A percentile compares a stretch with the other conserved stretches of the same genome.
These are phyloP conservation scores for Rhagologus leucostigma DNA, from an alignment of 2,113 vertebrate genomes.

Conservation along the genomic window DNA sequence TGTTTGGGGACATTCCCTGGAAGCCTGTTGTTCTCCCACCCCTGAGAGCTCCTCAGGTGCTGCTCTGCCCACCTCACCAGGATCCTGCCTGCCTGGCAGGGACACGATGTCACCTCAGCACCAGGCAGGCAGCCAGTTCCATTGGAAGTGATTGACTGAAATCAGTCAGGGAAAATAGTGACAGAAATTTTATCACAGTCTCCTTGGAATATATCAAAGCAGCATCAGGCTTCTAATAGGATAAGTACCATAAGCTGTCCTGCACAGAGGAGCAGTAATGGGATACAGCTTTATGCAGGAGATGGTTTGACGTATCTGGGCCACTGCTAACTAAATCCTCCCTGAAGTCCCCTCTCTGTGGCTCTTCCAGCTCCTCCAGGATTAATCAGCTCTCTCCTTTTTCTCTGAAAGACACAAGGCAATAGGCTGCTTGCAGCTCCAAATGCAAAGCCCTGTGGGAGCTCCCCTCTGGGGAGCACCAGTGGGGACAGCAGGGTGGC, in stretches of 20 bases:
- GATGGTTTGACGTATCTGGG: slow-evolving; percentile 10
- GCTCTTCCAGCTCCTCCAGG: neutral
- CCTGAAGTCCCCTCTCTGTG: neutral
- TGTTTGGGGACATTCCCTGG: neutral
- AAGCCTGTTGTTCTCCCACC: neutral
- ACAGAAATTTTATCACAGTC: neutral
- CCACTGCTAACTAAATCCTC: neutral
- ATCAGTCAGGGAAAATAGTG: neutral
- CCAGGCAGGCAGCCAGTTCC: neutral
- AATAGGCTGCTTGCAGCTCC: neutral
- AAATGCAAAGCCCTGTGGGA: fast-evolving
- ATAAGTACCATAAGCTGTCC: neutral
- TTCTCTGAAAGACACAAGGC: neutral
- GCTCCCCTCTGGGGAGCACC: neutral
- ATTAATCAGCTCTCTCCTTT: neutral
- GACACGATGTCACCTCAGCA: neutral
- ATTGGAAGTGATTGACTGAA: neutral
- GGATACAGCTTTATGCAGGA: neutral
- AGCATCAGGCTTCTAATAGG: neutral
- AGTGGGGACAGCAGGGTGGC: neutral
- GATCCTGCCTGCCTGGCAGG: neutral
- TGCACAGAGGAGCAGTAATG: neutral
- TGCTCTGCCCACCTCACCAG: neutral
- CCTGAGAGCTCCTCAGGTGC: neutral
- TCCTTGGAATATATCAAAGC: neutral